Percentiles rank a stretch among this genome's conserved stretches.
These are phyloP conservation scores for Formica aserva DNA, from an alignment of 2,888 invertebrate species.

Conservation along the genomic window DNA sequence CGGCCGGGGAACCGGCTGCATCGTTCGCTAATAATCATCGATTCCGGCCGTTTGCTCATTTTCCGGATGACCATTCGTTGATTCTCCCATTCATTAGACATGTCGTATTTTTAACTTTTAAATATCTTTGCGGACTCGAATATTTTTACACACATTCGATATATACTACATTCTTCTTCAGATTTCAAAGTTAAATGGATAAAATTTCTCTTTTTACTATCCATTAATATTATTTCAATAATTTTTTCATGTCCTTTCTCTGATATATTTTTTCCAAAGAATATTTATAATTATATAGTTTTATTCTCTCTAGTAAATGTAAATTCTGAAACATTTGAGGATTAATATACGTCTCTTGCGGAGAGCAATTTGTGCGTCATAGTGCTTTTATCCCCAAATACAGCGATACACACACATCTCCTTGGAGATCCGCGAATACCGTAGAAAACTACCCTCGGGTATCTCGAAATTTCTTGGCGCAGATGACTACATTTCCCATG, in stretches of 20 bases:
- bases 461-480: slow-evolving; percentile 66
- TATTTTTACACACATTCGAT: not conserved
- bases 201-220: not conserved
- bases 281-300: not conserved
- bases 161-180: not conserved
- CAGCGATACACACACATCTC: not conserved
- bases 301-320: not conserved
- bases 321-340: not conserved
- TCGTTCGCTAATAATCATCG: slow-evolving; percentile 57
- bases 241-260: not conserved
- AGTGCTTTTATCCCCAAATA: not conserved
- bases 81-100: not conserved
- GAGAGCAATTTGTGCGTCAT: slow-evolving; percentile 2
- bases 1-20: slow-evolving; percentile 35
- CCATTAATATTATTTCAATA: not conserved
- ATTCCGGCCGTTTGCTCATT: slow-evolving; percentile 41
- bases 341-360: not conserved
- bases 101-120: slow-evolving; percentile 9
- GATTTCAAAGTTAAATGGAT: not conserved
- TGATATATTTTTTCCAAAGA: not conserved
- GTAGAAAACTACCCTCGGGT: slow-evolving; percentile 62
- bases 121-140: not conserved
- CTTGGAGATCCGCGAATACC: slow-evolving; percentile 37
- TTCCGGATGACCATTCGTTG: slow-evolving; percentile 17
- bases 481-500: slow-evolving; percentile 78